Conservation (phyloP, 2,888 invertebrate genomes). For the Drosophila kanekoi region DNA sequence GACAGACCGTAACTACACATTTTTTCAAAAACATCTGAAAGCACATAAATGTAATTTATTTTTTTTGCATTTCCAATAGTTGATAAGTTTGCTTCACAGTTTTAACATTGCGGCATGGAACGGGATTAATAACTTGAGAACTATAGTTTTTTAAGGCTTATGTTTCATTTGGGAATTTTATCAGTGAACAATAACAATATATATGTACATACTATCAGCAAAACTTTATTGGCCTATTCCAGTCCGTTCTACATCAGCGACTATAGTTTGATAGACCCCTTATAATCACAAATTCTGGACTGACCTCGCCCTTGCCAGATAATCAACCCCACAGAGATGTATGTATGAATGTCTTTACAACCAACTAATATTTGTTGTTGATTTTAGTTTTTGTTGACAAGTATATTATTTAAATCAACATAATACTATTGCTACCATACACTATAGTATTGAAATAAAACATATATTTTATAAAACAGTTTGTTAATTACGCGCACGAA, state of each 20-base stretch:
- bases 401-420: neutral
- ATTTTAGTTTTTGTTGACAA: conserved; percentile 6
- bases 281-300: conserved; percentile 19
- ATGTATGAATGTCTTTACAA: neutral
- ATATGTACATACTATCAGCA: neutral
- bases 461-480: neutral
- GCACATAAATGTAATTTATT: conserved; percentile 6
- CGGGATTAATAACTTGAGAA: neutral
- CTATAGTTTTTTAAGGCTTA: neutral
- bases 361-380: conserved; percentile 2
- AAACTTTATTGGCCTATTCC: conserved; percentile 3
- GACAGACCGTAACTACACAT: conserved; percentile 10
- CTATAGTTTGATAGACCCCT: neutral
- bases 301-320: conserved; percentile 48
- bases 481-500: neutral
- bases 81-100: conserved; percentile 20
- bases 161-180: neutral
- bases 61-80: conserved; percentile 16
- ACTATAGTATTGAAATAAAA: neutral
- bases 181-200: conserved; percentile 1
- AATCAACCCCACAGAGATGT: conserved; percentile 19
- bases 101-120: neutral
- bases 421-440: neutral
- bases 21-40: conserved; percentile 11
- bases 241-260: neutral